phyloP scores from a whole-genome alignment of 2,888 invertebrate species.

The Odontomyia ornata region DNA sequence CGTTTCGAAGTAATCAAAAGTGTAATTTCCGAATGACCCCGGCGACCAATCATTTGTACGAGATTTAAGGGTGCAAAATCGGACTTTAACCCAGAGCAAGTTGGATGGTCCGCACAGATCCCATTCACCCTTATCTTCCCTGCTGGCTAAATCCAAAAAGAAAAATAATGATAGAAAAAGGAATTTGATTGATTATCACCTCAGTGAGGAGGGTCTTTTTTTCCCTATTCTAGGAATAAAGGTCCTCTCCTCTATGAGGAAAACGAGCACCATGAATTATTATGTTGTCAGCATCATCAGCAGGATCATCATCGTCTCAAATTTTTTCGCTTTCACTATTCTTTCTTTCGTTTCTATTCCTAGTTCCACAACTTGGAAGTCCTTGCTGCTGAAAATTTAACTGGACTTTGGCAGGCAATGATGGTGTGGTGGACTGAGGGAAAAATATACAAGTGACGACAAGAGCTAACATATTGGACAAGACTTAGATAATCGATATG shows the following conservation, averaged over 20 bases:
- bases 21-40: conserved; percentile 63
- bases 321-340: not conserved
- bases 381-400: not conserved
- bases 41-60: conserved; percentile 13
- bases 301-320: not conserved
- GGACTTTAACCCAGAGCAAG: not conserved
- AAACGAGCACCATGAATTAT: conserved; percentile 24
- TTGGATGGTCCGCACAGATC: not conserved
- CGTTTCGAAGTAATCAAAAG: conserved; percentile 64
- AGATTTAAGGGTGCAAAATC: conserved; percentile 18
- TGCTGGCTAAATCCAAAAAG: not conserved
- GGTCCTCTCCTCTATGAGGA: conserved; percentile 14
- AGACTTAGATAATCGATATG: conserved; percentile 20
- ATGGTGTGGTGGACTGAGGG: too few species aligned
- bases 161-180: conserved; percentile 26
- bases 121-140: not conserved
- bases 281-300: conserved; percentile 20
- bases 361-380: not conserved
- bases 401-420: too few species aligned
- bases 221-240: conserved; percentile 3
- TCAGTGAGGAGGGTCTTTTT: not conserved
- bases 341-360: not conserved
- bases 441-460: too few species aligned
- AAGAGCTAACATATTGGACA: not conserved
- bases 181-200: conserved; percentile 38